Percentiles rank a stretch among this genome's conserved stretches.
These are phyloP conservation scores for Drosophila peninsularis DNA, from an alignment of 2,888 invertebrate genomes.

Conservation along the genomic window DNA sequence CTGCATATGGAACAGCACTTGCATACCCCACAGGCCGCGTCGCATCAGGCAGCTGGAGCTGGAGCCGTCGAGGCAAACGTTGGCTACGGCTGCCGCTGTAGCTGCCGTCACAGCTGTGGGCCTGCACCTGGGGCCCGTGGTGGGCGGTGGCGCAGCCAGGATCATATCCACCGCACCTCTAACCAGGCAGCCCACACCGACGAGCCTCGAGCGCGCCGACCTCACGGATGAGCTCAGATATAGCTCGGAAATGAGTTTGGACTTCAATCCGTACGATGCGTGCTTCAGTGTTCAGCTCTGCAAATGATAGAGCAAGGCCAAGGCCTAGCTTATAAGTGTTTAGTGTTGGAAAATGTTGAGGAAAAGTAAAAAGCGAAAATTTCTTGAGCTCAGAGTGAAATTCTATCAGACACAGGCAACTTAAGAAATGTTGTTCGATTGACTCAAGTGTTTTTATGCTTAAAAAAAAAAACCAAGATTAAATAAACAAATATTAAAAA, in stretches of 20 bases:
- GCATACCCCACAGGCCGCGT: slow-evolving; percentile 21
- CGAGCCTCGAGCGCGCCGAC: slow-evolving; percentile 1
- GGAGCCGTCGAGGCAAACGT: slow-evolving; percentile 1
- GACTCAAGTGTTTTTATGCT: no score
- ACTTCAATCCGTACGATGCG: slow-evolving; percentile 61
- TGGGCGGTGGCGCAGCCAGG: not conserved
- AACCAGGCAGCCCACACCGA: slow-evolving; percentile 18
- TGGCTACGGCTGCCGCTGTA: slow-evolving; percentile 4
- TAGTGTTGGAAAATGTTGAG: not conserved
- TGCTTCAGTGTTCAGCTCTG: slow-evolving; percentile 36
- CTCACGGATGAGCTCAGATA: slow-evolving; percentile 22
- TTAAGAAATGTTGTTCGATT: no score
- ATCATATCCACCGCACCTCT: not conserved
- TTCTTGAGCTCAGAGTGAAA: no score
- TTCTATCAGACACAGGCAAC: no score
- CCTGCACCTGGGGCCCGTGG: not conserved
- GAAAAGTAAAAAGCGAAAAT: no score
- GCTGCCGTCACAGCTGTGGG: not conserved
- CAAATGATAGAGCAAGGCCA: not conserved
- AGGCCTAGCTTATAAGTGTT: no score
- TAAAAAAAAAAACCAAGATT: no score
- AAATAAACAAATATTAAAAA: no score
- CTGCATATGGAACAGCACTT: slow-evolving; percentile 36
- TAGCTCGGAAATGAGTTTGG: slow-evolving; percentile 48
- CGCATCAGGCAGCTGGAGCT: slow-evolving; percentile 15